Conservation (phyloP, 64 coral and sea anemone species). For the Platygyra sinensis region DNA sequence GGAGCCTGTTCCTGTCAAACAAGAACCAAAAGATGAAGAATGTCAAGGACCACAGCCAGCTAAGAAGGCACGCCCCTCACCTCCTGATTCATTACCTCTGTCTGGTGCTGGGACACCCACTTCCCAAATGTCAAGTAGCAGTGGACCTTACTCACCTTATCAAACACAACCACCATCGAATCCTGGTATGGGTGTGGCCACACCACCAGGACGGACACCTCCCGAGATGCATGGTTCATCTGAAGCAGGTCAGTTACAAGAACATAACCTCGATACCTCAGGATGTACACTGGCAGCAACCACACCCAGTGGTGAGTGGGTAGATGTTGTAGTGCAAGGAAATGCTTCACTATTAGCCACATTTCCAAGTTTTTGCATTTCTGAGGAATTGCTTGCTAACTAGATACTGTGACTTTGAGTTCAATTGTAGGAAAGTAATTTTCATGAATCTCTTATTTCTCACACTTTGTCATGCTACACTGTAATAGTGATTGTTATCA, state of each 20-base stretch:
- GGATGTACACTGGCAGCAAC: constrained; percentile 30
- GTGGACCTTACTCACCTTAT: constrained; percentile 86
- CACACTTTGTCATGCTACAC: too few species aligned
- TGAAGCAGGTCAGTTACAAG: constrained; percentile 29
- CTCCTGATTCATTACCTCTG: constrained; percentile 77
- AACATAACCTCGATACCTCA: constrained; percentile 41
- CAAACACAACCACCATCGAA: constrained; percentile 81
- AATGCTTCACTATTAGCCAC: not conserved
- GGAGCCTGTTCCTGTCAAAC: constrained; percentile 86
- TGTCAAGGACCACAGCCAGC: constrained; percentile 75
- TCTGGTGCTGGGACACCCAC: constrained; percentile 51
- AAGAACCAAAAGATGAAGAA: constrained; percentile 92
- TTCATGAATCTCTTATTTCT: too few species aligned
- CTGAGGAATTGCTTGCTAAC: too few species aligned
- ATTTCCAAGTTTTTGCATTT: not conserved
- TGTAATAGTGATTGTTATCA: too few species aligned
- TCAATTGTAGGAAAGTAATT: too few species aligned
- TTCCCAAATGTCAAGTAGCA: constrained; percentile 68
- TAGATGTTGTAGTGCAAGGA: not conserved
- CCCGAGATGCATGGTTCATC: constrained; percentile 72
- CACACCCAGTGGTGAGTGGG: constrained; percentile 38
- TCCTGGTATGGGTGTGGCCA: constrained; percentile 73
- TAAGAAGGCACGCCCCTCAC: constrained; percentile 82
- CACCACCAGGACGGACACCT: constrained; percentile 88
- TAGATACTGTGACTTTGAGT: too few species aligned